Conservation (phyloP, 2,797 vertebrate genomes). For the Sebastes steindachneri region DNA sequence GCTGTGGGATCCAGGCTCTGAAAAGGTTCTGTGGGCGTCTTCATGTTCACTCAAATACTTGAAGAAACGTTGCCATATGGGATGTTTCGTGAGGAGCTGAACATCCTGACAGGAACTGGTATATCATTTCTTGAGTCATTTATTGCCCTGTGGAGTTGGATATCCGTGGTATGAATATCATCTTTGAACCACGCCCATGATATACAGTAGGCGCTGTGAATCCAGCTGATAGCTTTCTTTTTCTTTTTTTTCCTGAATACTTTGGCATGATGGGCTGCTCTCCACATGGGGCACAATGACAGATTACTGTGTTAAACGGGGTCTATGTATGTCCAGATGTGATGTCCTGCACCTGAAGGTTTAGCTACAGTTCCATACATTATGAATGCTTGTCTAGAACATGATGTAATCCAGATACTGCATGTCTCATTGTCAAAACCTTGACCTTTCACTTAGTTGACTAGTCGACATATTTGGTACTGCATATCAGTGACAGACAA, state of each 20-base stretch:
- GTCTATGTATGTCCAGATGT: conserved; percentile 5
- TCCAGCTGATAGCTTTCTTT: neutral
- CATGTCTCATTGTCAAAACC: neutral
- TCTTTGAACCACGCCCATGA: conserved; percentile 9
- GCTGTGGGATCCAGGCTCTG: neutral
- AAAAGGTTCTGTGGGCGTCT: neutral
- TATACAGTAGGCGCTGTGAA: neutral
- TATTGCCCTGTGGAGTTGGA: conserved; percentile 8
- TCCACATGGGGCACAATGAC: conserved; percentile 29
- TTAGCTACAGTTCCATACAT: neutral
- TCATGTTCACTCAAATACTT: neutral
- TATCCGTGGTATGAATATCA: conserved; percentile 25
- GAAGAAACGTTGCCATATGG: conserved; percentile 10
- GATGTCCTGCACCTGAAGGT: conserved; percentile 18
- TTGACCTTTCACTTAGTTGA: neutral
- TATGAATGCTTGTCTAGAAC: conserved; percentile 1
- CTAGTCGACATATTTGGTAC: neutral
- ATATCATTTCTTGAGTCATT: conserved; percentile 23
- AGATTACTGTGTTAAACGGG: conserved; percentile 14
- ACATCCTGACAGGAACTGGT: conserved; percentile 7
- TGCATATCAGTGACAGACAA: neutral
- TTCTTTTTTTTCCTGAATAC: neutral
- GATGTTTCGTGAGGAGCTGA: conserved; percentile 5
- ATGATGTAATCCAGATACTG: neutral
- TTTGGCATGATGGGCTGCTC: conserved; percentile 22